A percentile compares a stretch with the other conserved stretches of the same genome.
These are phyloP conservation scores for Argyra leucocephala DNA, from an alignment of 2,888 invertebrate genomes.

Conservation along the genomic window DNA sequence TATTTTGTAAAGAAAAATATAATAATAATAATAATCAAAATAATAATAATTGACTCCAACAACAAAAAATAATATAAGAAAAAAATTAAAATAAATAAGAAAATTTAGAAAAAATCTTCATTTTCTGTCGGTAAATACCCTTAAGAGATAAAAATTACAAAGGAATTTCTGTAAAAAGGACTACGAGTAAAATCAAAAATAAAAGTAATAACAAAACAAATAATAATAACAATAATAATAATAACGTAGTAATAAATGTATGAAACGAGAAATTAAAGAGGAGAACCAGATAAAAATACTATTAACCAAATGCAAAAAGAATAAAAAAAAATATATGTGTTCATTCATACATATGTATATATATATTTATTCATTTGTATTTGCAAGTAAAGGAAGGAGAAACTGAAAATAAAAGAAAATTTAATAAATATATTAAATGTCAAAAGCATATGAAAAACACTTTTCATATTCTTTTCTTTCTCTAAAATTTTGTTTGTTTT, in stretches of 20 bases:
- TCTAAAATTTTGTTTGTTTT: background rate
- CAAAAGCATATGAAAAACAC: constrained; percentile 1
- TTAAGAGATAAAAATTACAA: constrained; percentile 6
- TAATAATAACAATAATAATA: background rate
- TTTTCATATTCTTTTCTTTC: background rate
- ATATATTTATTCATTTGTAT: too few relatives aligned
- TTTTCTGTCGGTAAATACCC: background rate
- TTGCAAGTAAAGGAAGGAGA: background rate
- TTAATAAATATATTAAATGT: constrained; percentile 6
- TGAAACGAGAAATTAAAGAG: background rate
- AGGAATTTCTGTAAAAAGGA: background rate
- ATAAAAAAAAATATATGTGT: background rate
- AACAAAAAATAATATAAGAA: background rate
- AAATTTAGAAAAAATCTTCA: background rate
- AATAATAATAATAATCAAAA: too few relatives aligned
- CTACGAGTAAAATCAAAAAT: background rate
- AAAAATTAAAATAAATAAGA: background rate
- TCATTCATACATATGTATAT: too few relatives aligned
- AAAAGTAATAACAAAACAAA: background rate
- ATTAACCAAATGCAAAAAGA: background rate
- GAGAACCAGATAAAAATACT: background rate
- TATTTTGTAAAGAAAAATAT: too few relatives aligned
- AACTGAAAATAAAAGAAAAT: background rate
- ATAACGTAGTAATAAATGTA: background rate
- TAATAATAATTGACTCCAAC: too few relatives aligned